phyloP scores from a whole-genome alignment of 2,888 invertebrate species.

The Acrobasis repandana region DNA sequence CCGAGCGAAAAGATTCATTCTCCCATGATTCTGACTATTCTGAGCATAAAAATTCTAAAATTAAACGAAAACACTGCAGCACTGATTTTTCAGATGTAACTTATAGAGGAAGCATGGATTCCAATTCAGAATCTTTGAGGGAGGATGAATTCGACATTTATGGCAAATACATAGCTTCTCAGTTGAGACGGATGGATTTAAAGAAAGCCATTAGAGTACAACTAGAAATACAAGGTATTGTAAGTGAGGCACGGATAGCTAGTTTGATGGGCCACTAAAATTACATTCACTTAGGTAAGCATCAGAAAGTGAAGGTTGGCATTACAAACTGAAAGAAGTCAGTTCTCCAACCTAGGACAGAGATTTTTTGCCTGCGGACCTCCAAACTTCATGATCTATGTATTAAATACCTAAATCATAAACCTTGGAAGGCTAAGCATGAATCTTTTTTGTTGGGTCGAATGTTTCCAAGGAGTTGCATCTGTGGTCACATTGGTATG shows the following conservation, averaged over 20 bases:
- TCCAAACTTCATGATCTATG: too few species aligned
- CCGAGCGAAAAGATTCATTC: conserved; percentile 44
- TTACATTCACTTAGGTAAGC: not conserved
- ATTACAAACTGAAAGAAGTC: too few species aligned
- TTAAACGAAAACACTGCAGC: conserved; percentile 47
- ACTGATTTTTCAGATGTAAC: conserved; percentile 51
- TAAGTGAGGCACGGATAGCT: conserved; percentile 67
- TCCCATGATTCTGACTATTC: conserved; percentile 17
- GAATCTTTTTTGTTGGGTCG: too few species aligned
- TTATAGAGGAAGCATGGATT: conserved; percentile 41
- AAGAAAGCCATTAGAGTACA: conserved; percentile 65
- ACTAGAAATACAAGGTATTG: conserved; percentile 67
- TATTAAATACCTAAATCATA: too few species aligned
- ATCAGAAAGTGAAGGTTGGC: too few species aligned
- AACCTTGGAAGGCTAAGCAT: too few species aligned
- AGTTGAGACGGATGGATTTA: conserved; percentile 67
- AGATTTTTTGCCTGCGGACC: too few species aligned
- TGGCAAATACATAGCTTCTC: conserved; percentile 71
- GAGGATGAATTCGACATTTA: conserved; percentile 78
- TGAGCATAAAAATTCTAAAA: conserved; percentile 52
- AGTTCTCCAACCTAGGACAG: too few species aligned
- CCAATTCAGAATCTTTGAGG: conserved; percentile 29
- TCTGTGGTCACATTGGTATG: too few species aligned
- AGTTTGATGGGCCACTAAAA: conserved; percentile 27
- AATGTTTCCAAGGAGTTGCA: too few species aligned